A percentile compares a stretch with the other conserved stretches of the same genome.
Evolutionary conservation across 2,888 invertebrate genomes (phyloP).

Genomic region (Oscheius sp.): DNA sequence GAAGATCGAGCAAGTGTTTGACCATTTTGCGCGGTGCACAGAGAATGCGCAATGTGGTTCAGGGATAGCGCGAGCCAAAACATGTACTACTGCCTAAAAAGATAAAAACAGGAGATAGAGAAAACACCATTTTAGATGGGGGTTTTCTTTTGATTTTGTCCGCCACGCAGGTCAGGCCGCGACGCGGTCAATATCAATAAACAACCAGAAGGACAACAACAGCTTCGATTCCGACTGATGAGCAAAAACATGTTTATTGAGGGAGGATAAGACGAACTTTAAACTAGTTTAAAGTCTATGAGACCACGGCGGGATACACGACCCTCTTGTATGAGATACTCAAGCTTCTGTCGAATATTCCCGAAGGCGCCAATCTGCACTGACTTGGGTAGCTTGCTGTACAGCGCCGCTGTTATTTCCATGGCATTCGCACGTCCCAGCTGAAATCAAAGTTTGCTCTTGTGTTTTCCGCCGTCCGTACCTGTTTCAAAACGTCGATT

Average conservation of each 20-base stretch:
- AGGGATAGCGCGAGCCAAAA: background rate
- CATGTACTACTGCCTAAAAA: background rate
- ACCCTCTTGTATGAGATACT: constrained; percentile 19
- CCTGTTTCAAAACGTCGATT: constrained; percentile 11
- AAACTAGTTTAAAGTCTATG: constrained; percentile 18
- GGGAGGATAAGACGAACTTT: constrained; percentile 1
- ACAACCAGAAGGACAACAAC: constrained; percentile 19
- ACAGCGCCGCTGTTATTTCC: constrained; percentile 26
- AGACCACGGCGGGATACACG: constrained; percentile 12
- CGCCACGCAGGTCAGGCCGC: constrained; percentile 25
- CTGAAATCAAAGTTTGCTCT: constrained; percentile 18
- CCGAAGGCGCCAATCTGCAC: constrained; percentile 35
- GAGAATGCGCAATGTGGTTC: no score
- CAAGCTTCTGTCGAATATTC: constrained; percentile 30
- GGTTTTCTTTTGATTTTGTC: background rate
- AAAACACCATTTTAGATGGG: background rate
- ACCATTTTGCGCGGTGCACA: no score
- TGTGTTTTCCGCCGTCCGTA: background rate
- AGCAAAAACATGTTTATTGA: constrained; percentile 9
- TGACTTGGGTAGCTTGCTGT: constrained; percentile 34
- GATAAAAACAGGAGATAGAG: background rate
- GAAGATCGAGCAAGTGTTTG: background rate
- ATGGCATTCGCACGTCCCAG: constrained; percentile 28
- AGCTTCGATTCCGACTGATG: background rate
- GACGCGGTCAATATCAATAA: constrained; percentile 29